Percentiles rank a stretch among this genome's conserved stretches.
Conservation (phyloP, 2,888 invertebrate genomes). For the Pheosia gnoma region DNA sequence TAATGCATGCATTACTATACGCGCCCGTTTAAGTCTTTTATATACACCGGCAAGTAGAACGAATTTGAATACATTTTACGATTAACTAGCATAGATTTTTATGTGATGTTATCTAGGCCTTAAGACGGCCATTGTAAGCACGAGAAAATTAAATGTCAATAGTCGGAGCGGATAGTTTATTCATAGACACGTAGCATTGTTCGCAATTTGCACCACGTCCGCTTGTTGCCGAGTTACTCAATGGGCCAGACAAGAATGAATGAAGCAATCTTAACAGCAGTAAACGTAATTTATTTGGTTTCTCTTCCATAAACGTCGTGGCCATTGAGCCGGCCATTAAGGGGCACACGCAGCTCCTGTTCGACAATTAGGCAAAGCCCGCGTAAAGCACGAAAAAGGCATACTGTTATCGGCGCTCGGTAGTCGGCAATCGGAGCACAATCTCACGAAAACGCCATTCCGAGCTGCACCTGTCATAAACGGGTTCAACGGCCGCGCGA, state of each 20-base stretch:
- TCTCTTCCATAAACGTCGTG: conserved; percentile 72
- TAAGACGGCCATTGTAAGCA: conserved; percentile 42
- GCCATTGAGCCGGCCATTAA: conserved; percentile 63
- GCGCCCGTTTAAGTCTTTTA: conserved; percentile 55
- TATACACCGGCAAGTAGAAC: conserved; percentile 37
- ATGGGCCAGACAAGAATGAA: conserved; percentile 74
- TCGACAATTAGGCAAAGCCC: conserved; percentile 71
- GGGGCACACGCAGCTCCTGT: conserved; percentile 72
- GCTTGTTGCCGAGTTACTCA: conserved; percentile 62
- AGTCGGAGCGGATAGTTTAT: conserved; percentile 57
- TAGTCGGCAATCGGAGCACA: conserved; percentile 71
- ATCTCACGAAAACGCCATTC: conserved; percentile 82
- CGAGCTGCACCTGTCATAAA: conserved; percentile 79
- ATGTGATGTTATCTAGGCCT: conserved; percentile 33
- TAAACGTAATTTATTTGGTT: conserved; percentile 73
- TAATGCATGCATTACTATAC: conserved; percentile 33
- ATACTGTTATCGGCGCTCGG: conserved; percentile 66
- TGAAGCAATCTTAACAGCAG: conserved; percentile 73
- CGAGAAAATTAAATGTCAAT: conserved; percentile 63
- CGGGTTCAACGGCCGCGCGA: conserved; percentile 60
- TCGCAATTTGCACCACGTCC: conserved; percentile 61
- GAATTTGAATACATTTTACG: conserved; percentile 28
- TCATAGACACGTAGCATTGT: conserved; percentile 61
- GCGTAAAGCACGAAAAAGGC: conserved; percentile 52
- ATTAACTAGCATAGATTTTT: conserved; percentile 31